phyloP scores from a whole-genome alignment of 92 coral and sea anemone genomes.

The Heliopora coerulea region DNA sequence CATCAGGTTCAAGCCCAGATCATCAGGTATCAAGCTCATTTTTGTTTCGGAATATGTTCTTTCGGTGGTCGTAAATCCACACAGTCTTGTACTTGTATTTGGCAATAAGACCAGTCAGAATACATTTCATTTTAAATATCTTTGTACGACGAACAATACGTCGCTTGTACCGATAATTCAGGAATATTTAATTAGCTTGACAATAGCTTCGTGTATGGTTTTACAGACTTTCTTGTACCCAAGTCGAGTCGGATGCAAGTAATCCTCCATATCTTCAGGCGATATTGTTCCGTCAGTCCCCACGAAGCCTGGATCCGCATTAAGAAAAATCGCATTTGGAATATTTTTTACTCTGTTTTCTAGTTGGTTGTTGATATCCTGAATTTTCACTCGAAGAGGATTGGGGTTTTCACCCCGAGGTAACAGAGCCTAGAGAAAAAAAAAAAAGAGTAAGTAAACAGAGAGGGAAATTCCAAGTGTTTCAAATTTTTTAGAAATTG shows the following conservation, averaged over 20 bases:
- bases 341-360: constrained; percentile 60
- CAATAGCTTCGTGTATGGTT: constrained; percentile 67
- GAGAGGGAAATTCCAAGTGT: too few species aligned
- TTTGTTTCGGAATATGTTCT: too few species aligned
- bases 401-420: constrained; percentile 95
- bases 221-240: constrained; percentile 73
- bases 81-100: too few species aligned
- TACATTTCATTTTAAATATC: too few species aligned
- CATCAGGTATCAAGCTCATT: too few species aligned
- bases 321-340: constrained; percentile 74
- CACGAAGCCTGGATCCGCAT: constrained; percentile 97
- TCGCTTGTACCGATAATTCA: constrained; percentile 6
- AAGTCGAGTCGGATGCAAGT: constrained; percentile 74
- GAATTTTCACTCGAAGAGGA: constrained; percentile 83
- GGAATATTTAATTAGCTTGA: constrained; percentile 69
- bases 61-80: too few species aligned
- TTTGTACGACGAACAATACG: too few species aligned
- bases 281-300: constrained; percentile 69
- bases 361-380: constrained; percentile 77
- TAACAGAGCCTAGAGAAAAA: constrained; percentile 65
- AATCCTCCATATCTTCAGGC: constrained; percentile 84
- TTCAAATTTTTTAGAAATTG: too few species aligned
- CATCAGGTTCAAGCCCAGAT: too few species aligned
- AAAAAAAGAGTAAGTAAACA: too few species aligned
- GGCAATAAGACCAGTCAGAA: too few species aligned